Percentiles rank a stretch among this genome's conserved stretches.
Evolutionary conservation across 2,113 vertebrate species (phyloP).

Genomic region (Shinisaurus crocodilurus): DNA sequence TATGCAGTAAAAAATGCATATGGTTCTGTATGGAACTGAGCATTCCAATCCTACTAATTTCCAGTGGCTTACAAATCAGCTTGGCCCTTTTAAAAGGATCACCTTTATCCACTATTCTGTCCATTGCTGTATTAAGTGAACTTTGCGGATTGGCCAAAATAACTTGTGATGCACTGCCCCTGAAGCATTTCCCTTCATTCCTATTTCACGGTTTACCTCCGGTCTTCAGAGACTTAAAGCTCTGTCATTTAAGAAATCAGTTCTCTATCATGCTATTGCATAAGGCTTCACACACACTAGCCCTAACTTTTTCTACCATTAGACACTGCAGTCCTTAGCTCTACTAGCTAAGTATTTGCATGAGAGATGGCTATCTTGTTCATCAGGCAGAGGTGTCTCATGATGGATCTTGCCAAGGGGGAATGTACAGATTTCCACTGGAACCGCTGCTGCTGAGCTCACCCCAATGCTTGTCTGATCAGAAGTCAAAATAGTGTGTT

Average conservation of each 20-base stretch:
- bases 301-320: too few relatives aligned
- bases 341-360: background rate
- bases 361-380: background rate
- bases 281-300: background rate
- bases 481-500: conserved; percentile 3
- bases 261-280: background rate
- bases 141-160: background rate
- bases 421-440: background rate
- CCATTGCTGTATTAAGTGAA: background rate
- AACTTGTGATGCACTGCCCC: background rate
- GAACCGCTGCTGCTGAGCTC: background rate
- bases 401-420: background rate
- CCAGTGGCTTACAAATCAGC: background rate
- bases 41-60: background rate
- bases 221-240: background rate
- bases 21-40: background rate
- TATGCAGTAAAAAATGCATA: background rate
- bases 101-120: background rate
- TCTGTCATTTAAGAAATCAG: background rate
- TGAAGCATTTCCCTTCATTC: background rate
- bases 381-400: background rate
- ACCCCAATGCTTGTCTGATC: background rate
- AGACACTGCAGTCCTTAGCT: background rate
- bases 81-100: background rate
- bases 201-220: background rate